Evolutionary conservation across 2,888 invertebrate genomes (phyloP), one percentile per base, ranked within the genome.

Genomic region (Morpho helenor): DNA sequence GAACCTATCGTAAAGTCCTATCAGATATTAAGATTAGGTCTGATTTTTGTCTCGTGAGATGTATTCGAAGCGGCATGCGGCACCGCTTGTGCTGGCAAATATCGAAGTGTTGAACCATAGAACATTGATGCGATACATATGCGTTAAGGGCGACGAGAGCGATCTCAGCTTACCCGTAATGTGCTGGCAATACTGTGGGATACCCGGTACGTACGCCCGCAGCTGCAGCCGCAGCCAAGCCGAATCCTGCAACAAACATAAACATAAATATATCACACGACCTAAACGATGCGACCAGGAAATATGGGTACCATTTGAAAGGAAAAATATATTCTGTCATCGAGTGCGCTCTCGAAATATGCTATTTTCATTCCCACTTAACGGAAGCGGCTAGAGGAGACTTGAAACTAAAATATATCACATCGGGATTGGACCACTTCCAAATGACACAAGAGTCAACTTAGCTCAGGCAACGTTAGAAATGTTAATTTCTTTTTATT

Each of bases 201-300:
- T 96, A 96, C 66, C 96, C 95, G 22, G 96, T 92, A 68, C 96
- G 93, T 63, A 96, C 94, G 65, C 95, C 95, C 55, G 93, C 91
- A 66, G 95, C 94, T 47, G 89, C 87, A 48, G 87, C 89, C 48
- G 89, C 88, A 8, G 89, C 87, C 64, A 89, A 65, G 7, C 88
- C 86, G 65, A 89, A 89, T 60, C 88, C 88, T 88, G 85, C 56
- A 87, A 85, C 81, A 79, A 84, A 80, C 57, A 64, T 64, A 58
- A 64, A 49, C 57, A n/a, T 48, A 52, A 67, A 71, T 71, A 70
- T 72, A 57, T 66, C 55, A 45, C 59, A 66, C 61, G 62, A 61
- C 49, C 43, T 7, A 44, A 52, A 52, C 45, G 40, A 52, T 41
- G 48, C 44, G 48, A 50, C 51, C 48, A 45, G 10, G 57, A 48